Evolutionary conservation across 1,140 invertebrate species (phyloP), one percentile per base, ranked within the genome.

Genomic region (Oncopodura yosiiana): DNA sequence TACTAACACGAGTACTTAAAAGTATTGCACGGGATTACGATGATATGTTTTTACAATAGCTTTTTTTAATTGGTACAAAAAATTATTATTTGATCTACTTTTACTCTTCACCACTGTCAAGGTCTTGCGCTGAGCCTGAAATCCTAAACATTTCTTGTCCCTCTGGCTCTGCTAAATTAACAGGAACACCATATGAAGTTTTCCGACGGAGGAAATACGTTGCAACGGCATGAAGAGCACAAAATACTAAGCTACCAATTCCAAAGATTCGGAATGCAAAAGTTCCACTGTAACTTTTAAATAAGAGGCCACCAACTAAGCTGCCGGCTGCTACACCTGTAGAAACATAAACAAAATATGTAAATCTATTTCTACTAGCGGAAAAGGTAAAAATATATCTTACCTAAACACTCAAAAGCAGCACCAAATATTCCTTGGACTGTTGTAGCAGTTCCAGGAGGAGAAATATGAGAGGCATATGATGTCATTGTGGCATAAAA

Each of bases 401-500:
- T 65, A 81, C 79, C 87, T 6, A 90, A 74, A 19, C 87, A 87
- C 75, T 91, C 87, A 68, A 90, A 92, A 43, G 87, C 73, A 29
- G 84, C 86, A 21, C 87, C 86, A 21, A 89, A 80, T 21, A 92
- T 71, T 49, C 86, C 87, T 72, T 86, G 84, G 42, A 90, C 80
- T 21, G 89, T 93, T 2, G 86, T 83, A 69, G 87, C 83, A 1
- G 84, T 86, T 11, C 89, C 89, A 1, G 80, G 75, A n/a, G 88
- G 86, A 4, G 88, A 81, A 2, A 91, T 79, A 61, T 83, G 79
- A 67, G 82, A 87, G 1, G 87, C 87, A 70, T 92, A 94, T 0
- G 85, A 86, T 8, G 87, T 81, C 81, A 93, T 89, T 8, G 87
- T 82, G 0, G 88, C 79, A 73, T 89, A 94, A 67, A 87, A 87